These are phyloP conservation scores for Ligdia adustata DNA, from an alignment of 2,888 invertebrate species.

Conservation along the genomic window DNA sequence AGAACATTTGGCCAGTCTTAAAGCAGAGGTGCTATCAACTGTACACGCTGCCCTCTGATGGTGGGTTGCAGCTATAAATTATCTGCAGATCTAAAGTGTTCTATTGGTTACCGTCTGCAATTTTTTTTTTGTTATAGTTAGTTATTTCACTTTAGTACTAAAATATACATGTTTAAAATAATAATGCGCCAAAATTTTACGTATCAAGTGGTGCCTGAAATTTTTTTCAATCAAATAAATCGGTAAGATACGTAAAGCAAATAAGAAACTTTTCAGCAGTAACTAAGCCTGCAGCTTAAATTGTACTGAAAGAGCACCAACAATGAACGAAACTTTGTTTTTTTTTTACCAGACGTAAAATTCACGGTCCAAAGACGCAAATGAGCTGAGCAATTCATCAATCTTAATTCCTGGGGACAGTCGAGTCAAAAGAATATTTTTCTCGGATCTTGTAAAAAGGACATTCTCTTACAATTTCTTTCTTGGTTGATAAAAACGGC, in stretches of 20 bases:
- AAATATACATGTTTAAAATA: too few relatives aligned
- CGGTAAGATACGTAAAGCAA: background rate
- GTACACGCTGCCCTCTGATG: too few relatives aligned
- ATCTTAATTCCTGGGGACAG: slow-evolving; percentile 65
- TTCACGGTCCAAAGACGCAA: slow-evolving; percentile 38
- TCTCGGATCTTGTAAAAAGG: slow-evolving; percentile 43
- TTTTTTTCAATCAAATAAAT: background rate
- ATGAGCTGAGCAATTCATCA: slow-evolving; percentile 56
- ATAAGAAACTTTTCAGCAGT: slow-evolving; percentile 24
- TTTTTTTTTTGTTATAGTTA: too few relatives aligned
- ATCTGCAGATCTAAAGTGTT: background rate
- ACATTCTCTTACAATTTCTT: slow-evolving; percentile 52
- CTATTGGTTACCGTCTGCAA: too few relatives aligned
- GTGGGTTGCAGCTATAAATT: too few relatives aligned
- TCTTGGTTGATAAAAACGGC: slow-evolving; percentile 31
- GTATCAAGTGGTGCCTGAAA: background rate
- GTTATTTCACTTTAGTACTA: too few relatives aligned
- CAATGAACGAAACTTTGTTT: slow-evolving; percentile 27
- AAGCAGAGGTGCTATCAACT: too few relatives aligned
- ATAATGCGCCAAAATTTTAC: background rate
- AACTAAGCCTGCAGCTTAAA: slow-evolving; percentile 5
- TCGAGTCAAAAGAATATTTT: slow-evolving; percentile 65
- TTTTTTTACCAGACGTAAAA: slow-evolving; percentile 40
- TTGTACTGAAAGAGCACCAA: slow-evolving; percentile 24
- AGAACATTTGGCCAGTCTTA: too few relatives aligned